phyloP scores from a whole-genome alignment of 1,140 invertebrate species.

The Himalopsyche phryganea region DNA sequence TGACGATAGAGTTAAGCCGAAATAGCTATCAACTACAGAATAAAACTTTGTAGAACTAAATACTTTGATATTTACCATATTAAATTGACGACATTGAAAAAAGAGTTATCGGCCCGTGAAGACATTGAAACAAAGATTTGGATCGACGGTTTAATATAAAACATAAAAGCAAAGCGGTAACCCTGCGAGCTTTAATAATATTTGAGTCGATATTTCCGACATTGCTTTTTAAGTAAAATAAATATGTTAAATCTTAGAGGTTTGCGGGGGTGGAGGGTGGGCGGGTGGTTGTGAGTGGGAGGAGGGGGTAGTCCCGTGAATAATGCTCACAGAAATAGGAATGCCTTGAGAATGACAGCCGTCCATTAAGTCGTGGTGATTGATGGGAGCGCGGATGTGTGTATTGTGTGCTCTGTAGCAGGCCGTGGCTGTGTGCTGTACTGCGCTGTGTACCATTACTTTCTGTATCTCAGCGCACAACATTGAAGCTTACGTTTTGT shows the following conservation, averaged over 20 bases:
- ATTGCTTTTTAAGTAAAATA: conserved; percentile 29
- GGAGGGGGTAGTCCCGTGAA: conserved; percentile 25
- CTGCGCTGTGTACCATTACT: conserved; percentile 1
- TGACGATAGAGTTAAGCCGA: too few relatives aligned
- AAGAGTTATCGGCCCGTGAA: too few relatives aligned
- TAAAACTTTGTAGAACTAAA: too few relatives aligned
- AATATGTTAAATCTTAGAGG: conserved; percentile 13
- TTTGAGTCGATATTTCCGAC: conserved; percentile 15
- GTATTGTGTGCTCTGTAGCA: conserved; percentile 13
- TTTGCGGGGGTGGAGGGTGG: background rate
- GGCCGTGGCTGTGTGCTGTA: too few relatives aligned
- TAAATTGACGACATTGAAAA: too few relatives aligned
- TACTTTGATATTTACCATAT: too few relatives aligned
- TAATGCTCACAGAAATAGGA: conserved; percentile 36
- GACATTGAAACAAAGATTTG: too few relatives aligned
- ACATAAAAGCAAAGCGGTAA: too few relatives aligned
- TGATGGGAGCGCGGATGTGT: conserved; percentile 32
- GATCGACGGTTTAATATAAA: too few relatives aligned
- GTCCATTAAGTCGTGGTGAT: conserved; percentile 34
- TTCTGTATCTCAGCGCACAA: conserved; percentile 1
- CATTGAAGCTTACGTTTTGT: conserved; percentile 20
- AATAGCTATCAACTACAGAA: too few relatives aligned
- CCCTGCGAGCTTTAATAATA: background rate
- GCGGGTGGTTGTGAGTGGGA: conserved; percentile 2
- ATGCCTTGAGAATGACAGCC: conserved; percentile 36